phyloP scores from a whole-genome alignment of 2,888 invertebrate species.

The Epicampocera succincta region DNA sequence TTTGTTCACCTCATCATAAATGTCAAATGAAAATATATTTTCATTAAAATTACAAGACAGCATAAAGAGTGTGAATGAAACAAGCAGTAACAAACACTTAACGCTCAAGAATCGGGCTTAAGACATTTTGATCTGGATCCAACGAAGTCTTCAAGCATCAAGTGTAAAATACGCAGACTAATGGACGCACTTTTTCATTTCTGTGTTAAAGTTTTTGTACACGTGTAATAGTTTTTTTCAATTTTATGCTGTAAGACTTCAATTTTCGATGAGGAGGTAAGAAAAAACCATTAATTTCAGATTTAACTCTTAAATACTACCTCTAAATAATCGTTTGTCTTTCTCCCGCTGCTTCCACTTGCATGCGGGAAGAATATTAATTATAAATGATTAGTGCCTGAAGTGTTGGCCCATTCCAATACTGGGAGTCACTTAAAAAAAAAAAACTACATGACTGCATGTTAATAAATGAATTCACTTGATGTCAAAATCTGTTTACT shows the following conservation, averaged over 20 bases:
- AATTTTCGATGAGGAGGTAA: conserved; percentile 3
- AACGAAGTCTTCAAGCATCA: background rate
- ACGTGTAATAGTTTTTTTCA: background rate
- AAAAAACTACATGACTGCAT: conserved; percentile 22
- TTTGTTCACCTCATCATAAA: conserved; percentile 70
- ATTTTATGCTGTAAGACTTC: conserved; percentile 18
- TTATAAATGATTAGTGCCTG: conserved; percentile 47
- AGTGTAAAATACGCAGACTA: conserved; percentile 34
- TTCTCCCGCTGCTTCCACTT: background rate
- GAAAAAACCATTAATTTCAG: conserved; percentile 48
- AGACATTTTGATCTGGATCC: background rate
- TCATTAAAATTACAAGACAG: conserved; percentile 44
- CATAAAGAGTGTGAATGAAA: background rate
- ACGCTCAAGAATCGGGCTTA: background rate
- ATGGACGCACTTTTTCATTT: conserved; percentile 48
- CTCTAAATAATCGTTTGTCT: conserved; percentile 44
- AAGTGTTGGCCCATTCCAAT: background rate
- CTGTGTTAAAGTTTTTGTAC: conserved; percentile 5
- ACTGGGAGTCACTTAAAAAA: background rate
- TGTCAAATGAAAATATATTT: conserved; percentile 66
- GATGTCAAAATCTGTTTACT: conserved; percentile 57
- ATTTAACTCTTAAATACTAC: conserved; percentile 38
- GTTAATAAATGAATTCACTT: conserved; percentile 47
- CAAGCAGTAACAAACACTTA: background rate
- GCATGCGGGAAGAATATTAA: conserved; percentile 47